Conservation (phyloP, 2,113 vertebrate species). For the Gnathonemus echidnorhynchus region DNA sequence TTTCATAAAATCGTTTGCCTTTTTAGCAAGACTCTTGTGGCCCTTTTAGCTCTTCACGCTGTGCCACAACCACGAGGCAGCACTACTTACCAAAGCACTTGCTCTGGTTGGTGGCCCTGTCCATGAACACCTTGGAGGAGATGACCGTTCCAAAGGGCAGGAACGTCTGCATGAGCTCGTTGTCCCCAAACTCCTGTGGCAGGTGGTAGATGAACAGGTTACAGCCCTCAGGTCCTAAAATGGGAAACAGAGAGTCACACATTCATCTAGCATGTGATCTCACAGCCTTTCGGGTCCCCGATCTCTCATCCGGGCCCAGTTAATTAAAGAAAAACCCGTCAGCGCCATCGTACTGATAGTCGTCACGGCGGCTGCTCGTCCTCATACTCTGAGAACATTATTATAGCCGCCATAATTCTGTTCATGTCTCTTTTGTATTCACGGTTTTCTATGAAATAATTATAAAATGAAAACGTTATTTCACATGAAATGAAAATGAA, state of each 20-base stretch:
- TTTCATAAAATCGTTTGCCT: not conserved
- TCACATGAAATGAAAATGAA: not conserved
- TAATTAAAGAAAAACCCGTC: not conserved
- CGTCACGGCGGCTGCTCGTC: not conserved
- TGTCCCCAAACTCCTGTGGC: constrained; percentile 78
- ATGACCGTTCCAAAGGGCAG: constrained; percentile 71
- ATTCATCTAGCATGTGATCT: not conserved
- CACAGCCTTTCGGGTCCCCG: not conserved
- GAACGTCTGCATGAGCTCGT: constrained; percentile 54
- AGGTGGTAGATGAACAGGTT: constrained; percentile 81
- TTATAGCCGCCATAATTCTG: not conserved
- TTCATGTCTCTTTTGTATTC: not conserved
- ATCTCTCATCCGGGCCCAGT: not conserved
- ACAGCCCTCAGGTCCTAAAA: constrained; percentile 73
- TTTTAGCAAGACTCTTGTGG: not conserved
- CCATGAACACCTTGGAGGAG: constrained; percentile 81
- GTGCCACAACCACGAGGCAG: too few species aligned
- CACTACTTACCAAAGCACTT: constrained; percentile 68
- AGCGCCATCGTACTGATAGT: not conserved
- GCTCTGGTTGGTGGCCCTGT: constrained; percentile 62
- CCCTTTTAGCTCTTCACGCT: not conserved
- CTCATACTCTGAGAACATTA: not conserved
- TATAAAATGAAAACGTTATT: not conserved
- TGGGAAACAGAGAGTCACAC: constrained; percentile 35
- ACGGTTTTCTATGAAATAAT: not conserved